A percentile compares a stretch with the other conserved stretches of the same genome.
These are phyloP conservation scores for Ardeotis arabs DNA, from an alignment of 2,113 vertebrate genomes.

Conservation along the genomic window DNA sequence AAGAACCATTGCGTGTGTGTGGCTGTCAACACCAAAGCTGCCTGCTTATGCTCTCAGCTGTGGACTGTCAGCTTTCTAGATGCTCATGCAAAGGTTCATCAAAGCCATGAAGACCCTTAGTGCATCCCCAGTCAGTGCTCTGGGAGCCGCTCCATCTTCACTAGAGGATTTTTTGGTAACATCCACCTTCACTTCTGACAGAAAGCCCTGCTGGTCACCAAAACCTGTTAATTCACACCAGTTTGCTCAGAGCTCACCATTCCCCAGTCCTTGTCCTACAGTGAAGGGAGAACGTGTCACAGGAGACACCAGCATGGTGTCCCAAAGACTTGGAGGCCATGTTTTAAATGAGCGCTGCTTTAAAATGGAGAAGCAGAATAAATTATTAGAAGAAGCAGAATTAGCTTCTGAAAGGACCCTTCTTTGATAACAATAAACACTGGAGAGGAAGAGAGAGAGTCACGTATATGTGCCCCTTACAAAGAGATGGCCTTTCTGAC, in stretches of 20 bases:
- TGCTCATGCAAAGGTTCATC: fast-evolving
- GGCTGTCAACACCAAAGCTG: not conserved
- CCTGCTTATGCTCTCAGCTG: not conserved
- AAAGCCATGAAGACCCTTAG: not conserved
- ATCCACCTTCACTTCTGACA: not conserved
- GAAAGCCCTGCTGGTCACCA: not conserved
- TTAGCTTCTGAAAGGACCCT: not conserved
- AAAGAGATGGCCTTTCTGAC: not conserved
- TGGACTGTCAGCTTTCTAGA: not conserved
- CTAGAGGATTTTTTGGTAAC: not conserved
- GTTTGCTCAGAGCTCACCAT: not conserved
- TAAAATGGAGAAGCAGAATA: not conserved
- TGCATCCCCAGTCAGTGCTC: fast-evolving
- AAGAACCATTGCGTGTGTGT: fast-evolving
- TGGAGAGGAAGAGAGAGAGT: not conserved
- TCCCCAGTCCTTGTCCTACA: too few species aligned
- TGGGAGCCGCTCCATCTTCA: not conserved
- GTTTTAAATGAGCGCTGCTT: fast-evolving
- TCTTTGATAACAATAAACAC: not conserved
- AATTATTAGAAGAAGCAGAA: not conserved
- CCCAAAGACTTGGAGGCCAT: fast-evolving
- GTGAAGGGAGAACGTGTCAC: fast-evolving
- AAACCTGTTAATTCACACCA: not conserved
- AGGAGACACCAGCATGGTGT: not conserved
- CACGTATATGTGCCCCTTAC: fast-evolving